These are phyloP conservation scores for Rhinatrema bivittatum DNA, from an alignment of 2,797 vertebrate species.

Conservation along the genomic window DNA sequence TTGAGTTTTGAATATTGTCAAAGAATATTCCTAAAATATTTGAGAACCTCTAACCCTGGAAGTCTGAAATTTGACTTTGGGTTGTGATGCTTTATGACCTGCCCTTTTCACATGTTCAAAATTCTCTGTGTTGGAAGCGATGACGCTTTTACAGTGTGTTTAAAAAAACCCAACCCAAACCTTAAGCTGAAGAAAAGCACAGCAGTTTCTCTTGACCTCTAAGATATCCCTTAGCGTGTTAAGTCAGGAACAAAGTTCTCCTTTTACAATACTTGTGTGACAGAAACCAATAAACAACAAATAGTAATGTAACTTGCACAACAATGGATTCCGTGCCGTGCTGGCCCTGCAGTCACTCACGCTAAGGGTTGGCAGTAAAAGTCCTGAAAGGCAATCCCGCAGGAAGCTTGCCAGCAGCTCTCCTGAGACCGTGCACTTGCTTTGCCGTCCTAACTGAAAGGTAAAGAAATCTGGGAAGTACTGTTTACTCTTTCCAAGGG, in stretches of 20 bases:
- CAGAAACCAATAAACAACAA: slow-evolving; percentile 75
- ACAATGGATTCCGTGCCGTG: slow-evolving; percentile 44
- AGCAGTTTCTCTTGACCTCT: slow-evolving; percentile 19
- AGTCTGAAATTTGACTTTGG: too few relatives aligned
- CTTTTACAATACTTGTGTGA: slow-evolving; percentile 63
- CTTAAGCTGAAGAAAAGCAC: too few relatives aligned
- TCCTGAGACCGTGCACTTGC: slow-evolving; percentile 21
- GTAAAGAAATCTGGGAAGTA: slow-evolving; percentile 58
- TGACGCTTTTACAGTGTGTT: too few relatives aligned
- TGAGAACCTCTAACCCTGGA: too few relatives aligned
- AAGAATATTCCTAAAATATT: too few relatives aligned
- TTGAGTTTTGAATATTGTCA: too few relatives aligned
- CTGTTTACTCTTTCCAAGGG: slow-evolving; percentile 61
- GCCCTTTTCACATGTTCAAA: too few relatives aligned
- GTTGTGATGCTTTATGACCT: too few relatives aligned
- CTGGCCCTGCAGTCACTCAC: slow-evolving; percentile 35
- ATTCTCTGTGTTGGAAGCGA: too few relatives aligned
- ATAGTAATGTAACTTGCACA: slow-evolving; percentile 53
- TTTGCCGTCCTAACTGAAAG: slow-evolving; percentile 39
- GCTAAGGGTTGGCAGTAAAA: slow-evolving; percentile 35
- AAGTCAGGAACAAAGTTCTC: slow-evolving; percentile 62
- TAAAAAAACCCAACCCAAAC: too few relatives aligned
- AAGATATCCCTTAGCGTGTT: slow-evolving; percentile 66
- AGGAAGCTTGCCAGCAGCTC: slow-evolving; percentile 67
- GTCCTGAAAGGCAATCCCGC: slow-evolving; percentile 30